phyloP scores from a whole-genome alignment of 1,140 invertebrate genomes.

The Schlechtendalia chinensis region DNA sequence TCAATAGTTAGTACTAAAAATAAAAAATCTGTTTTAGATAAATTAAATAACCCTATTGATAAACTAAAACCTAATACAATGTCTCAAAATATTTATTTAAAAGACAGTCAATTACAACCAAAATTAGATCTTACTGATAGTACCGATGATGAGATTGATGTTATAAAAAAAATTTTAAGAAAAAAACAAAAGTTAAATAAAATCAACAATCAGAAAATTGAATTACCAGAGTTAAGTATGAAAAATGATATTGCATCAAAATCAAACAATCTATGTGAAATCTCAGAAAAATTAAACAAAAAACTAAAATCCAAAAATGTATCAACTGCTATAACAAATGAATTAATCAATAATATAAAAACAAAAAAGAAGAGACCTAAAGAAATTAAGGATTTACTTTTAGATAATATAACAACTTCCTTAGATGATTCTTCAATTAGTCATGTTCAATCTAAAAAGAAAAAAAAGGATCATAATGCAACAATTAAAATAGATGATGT shows the following conservation, averaged over 20 bases:
- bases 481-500: neutral
- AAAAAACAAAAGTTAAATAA: neutral
- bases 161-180: neutral
- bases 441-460: neutral
- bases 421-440: neutral
- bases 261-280: neutral
- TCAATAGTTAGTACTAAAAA: neutral
- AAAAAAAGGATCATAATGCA: neutral
- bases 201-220: neutral
- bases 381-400: neutral
- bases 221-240: neutral
- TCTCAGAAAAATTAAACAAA: neutral
- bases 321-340: neutral
- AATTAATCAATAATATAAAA: conserved; percentile 2
- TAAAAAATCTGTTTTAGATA: neutral
- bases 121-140: neutral
- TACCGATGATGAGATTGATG: neutral
- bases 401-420: neutral
- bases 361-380: neutral
- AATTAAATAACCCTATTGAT: too few relatives aligned
- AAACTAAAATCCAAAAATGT: neutral
- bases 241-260: neutral
- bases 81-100: neutral
- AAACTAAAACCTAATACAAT: neutral
- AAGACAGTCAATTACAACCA: neutral